Percentiles rank a stretch among this genome's conserved stretches.
phyloP scores from a whole-genome alignment of 2,888 invertebrate species.

The Melipona beecheii region DNA sequence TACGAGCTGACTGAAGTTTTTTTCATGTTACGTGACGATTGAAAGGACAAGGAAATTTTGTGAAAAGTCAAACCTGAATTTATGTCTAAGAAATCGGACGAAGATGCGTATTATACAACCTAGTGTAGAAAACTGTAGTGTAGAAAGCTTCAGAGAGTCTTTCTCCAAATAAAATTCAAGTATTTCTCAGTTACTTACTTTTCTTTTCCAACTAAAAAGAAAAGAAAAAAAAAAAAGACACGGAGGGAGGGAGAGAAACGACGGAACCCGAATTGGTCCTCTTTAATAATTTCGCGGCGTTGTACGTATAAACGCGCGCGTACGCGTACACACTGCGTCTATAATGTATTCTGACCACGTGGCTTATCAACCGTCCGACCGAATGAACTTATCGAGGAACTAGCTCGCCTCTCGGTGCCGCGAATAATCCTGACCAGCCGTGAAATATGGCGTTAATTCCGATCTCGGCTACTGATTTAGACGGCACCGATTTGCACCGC shows the following conservation, averaged over 20 bases:
- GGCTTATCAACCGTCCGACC: constrained; percentile 68
- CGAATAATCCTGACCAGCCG: constrained; percentile 65
- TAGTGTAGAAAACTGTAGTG: no score
- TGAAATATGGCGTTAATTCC: constrained; percentile 68
- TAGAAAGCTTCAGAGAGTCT: no score
- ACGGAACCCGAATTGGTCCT: constrained; percentile 25
- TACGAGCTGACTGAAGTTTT: background rate
- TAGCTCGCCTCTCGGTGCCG: constrained; percentile 52
- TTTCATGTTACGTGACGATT: background rate
- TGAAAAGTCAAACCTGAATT: background rate
- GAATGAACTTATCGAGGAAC: constrained; percentile 68
- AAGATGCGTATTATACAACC: background rate
- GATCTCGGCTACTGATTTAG: constrained; percentile 68
- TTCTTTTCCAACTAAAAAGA: background rate
- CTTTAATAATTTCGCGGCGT: constrained; percentile 52
- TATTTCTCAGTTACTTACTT: no score
- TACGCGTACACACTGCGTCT: constrained; percentile 16
- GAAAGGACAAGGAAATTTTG: background rate
- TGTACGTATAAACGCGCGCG: constrained; percentile 35
- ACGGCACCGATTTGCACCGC: constrained; percentile 66
- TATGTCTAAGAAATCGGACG: background rate
- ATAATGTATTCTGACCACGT: constrained; percentile 61
- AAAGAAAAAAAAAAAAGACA: no score
- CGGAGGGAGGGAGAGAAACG: background rate
- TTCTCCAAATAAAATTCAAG: no score